phyloP scores from a whole-genome alignment of 1,140 invertebrate genomes.

The Elymnias hypermnestra region DNA sequence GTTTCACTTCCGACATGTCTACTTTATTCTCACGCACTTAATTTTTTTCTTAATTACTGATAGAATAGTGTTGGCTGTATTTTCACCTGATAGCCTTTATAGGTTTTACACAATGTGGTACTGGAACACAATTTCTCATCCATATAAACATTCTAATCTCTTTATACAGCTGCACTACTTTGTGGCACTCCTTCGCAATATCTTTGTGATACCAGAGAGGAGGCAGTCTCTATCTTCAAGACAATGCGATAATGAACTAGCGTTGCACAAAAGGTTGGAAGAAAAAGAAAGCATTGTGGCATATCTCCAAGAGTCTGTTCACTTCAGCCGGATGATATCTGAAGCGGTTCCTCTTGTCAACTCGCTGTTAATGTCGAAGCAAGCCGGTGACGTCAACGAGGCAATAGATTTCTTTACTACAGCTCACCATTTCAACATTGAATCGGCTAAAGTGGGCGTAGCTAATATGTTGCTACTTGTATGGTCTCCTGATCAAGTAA shows the following conservation, averaged over 20 bases:
- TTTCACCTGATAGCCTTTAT: too few relatives aligned
- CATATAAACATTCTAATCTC: too few relatives aligned
- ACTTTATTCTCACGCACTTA: too few relatives aligned
- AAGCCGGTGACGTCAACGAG: conserved; percentile 87
- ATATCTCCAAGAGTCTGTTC: conserved; percentile 79
- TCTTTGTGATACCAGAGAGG: conserved; percentile 56
- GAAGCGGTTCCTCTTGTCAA: conserved; percentile 83
- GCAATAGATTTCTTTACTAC: conserved; percentile 90
- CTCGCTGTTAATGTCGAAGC: conserved; percentile 84
- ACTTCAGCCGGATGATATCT: conserved; percentile 82
- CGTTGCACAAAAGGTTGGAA: conserved; percentile 57
- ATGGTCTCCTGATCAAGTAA: conserved; percentile 80
- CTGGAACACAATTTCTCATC: too few relatives aligned
- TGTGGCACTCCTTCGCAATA: conserved; percentile 57
- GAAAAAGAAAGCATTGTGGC: conserved; percentile 76
- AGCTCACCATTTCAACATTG: conserved; percentile 86
- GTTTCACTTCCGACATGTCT: too few relatives aligned
- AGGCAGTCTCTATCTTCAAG: conserved; percentile 41
- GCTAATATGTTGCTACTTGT: conserved; percentile 86
- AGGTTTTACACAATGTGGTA: too few relatives aligned
- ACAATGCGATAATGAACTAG: conserved; percentile 60
- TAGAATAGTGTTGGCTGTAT: too few relatives aligned
- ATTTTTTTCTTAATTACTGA: too few relatives aligned
- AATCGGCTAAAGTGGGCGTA: conserved; percentile 83
- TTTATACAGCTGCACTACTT: conserved; percentile 61